Evolutionary conservation across 2,888 invertebrate species (phyloP), one percentile per base, ranked within the genome.

Genomic region (Pollenia labialis): DNA sequence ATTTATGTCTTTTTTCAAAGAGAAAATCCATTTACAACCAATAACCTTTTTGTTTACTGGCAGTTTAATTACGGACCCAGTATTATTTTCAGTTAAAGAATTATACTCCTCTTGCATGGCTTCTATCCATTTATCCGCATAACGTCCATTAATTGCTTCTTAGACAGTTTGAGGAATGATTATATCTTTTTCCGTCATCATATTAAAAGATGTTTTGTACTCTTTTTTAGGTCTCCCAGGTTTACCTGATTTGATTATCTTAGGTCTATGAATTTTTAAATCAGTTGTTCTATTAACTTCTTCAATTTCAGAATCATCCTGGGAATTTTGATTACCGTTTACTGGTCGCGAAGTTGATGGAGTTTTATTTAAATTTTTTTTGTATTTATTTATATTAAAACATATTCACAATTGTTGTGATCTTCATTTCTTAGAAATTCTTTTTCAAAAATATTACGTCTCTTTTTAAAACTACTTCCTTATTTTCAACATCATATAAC

Each of bases 71-170:
- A 66, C 4, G 14, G 18, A 23, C 48, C 66, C 23, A 7, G 48
- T 66, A 2, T 66, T 14, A 66, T 66, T 64, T 64, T 66, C 48
- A 66, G 48, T 66, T 18, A 64, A 40, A 23, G 60, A 46, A 48
- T 66, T 48, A 23, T 23, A 23, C 3, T 50, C 48, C 42, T n/a
- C n/a, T 8, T 62, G 4, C 62, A 62, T 62, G 10, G 62, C 62
- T 42, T 62, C 62, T 42, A 66, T 66, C 23, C 66, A 66, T 18
- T 66, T 66, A 7, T 66, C 23, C 8, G 42, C 60, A 42, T 60
- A 14, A 2, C 32, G 9, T 42, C 16, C 42, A 42, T 42, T 60
- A 7, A 42, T 11, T 40, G 40, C n/a, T 60, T 60, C n/a, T n/a
- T 42, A 9, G 14, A 60, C 60, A 40, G 60, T 42, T 40, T 60